These are phyloP conservation scores for Actenoides lindsayi DNA, from an alignment of 2,113 vertebrate genomes.

Conservation along the genomic window DNA sequence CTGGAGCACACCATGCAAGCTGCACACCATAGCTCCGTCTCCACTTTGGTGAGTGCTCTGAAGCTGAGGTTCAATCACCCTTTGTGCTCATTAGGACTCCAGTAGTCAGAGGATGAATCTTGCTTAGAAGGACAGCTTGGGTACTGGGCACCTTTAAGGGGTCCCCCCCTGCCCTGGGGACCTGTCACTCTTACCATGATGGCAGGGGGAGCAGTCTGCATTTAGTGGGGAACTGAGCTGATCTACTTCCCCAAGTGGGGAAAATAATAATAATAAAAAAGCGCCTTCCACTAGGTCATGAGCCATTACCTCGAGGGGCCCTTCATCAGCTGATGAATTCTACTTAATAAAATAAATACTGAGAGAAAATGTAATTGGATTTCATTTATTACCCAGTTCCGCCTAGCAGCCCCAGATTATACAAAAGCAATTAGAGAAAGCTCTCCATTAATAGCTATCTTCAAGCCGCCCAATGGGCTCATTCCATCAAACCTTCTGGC, in stretches of 20 bases:
- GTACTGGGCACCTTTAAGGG: neutral
- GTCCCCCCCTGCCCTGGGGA: neutral
- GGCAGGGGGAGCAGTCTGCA: neutral
- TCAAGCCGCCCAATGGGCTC: slow-evolving; percentile 66
- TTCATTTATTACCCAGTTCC: slow-evolving; percentile 77
- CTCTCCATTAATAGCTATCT: slow-evolving; percentile 75
- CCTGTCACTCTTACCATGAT: fast-evolving
- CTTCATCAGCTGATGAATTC: slow-evolving; percentile 73
- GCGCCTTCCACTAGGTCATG: slow-evolving; percentile 51
- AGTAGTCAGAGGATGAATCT: neutral
- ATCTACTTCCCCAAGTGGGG: slow-evolving; percentile 7
- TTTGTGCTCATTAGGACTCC: neutral
- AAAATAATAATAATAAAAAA: slow-evolving; percentile 63
- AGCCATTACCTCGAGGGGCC: slow-evolving; percentile 69
- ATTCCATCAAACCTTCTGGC: slow-evolving; percentile 71
- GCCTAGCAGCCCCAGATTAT: slow-evolving; percentile 74
- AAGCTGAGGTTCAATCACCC: neutral
- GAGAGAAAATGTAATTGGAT: slow-evolving; percentile 75
- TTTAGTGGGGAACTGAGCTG: neutral
- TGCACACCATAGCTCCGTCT: neutral
- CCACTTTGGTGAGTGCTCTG: neutral
- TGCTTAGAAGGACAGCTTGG: fast-evolving
- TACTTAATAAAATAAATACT: slow-evolving; percentile 76
- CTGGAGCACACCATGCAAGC: neutral
- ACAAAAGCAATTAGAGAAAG: slow-evolving; percentile 75